Percentiles rank a stretch among this genome's conserved stretches.
These are phyloP conservation scores for Pelochelys cantorii DNA, from an alignment of 2,797 vertebrate genomes.

Conservation along the genomic window DNA sequence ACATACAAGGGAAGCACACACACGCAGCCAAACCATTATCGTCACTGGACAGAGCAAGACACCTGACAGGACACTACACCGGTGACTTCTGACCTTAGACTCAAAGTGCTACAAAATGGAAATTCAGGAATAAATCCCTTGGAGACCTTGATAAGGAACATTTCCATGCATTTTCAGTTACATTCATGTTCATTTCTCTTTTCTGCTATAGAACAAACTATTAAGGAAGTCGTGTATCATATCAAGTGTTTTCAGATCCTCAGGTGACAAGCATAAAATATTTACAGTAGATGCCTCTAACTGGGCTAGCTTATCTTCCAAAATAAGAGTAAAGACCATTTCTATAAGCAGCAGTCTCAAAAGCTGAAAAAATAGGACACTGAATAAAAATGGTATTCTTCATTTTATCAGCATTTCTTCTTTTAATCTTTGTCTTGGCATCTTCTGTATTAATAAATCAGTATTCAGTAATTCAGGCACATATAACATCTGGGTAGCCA, in stretches of 20 bases:
- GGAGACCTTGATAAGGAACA: neutral
- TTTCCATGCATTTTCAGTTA: neutral
- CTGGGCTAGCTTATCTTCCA: neutral
- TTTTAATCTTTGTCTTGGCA: neutral
- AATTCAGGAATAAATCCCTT: neutral
- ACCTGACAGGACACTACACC: too few species aligned
- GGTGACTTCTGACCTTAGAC: neutral
- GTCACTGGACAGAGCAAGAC: too few species aligned
- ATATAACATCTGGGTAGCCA: neutral
- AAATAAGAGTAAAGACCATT: neutral
- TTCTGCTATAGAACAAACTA: neutral
- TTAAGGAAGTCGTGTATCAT: neutral
- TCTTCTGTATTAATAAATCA: neutral
- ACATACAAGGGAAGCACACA: too few species aligned
- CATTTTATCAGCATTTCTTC: neutral
- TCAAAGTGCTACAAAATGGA: neutral
- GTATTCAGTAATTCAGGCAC: neutral
- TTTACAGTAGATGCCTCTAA: neutral
- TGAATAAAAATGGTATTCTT: neutral
- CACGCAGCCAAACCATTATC: too few species aligned
- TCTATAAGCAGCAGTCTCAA: neutral
- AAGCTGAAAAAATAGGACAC: neutral
- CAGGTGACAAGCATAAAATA: neutral
- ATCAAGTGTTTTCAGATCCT: neutral
- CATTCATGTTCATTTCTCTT: neutral